Evolutionary conservation across 2,888 invertebrate genomes (phyloP).

Genomic region (Serripes groenlandicus): DNA sequence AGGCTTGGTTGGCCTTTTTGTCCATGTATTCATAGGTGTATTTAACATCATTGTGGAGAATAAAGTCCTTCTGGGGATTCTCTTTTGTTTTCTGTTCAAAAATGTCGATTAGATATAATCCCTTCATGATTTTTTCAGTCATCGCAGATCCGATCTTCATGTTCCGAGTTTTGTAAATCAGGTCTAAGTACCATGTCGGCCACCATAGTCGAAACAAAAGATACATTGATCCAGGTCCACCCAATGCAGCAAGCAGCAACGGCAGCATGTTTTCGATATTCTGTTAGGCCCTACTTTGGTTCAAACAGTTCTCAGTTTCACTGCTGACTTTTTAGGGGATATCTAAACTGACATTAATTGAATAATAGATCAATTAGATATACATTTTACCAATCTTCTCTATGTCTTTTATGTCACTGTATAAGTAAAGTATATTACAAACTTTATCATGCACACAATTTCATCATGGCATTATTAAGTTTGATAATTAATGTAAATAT

Average conservation of each 20-base stretch:
- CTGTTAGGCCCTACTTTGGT: too few relatives aligned
- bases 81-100: constrained; percentile 55
- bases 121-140: not conserved
- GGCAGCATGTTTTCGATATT: not conserved
- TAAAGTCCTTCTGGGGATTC: constrained; percentile 58
- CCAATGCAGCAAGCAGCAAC: constrained; percentile 11
- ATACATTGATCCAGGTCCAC: constrained; percentile 33
- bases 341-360: too few relatives aligned
- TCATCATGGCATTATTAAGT: too few relatives aligned
- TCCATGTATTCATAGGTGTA: constrained; percentile 71
- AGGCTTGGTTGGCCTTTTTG: constrained; percentile 70
- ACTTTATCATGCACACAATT: too few relatives aligned
- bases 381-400: too few relatives aligned
- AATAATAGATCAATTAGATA: too few relatives aligned
- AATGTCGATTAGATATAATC: constrained; percentile 52
- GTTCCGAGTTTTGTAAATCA: constrained; percentile 8
- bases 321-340: too few relatives aligned
- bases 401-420: too few relatives aligned
- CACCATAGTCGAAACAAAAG: constrained; percentile 38
- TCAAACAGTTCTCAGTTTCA: too few relatives aligned
- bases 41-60: constrained; percentile 67
- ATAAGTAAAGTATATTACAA: too few relatives aligned
- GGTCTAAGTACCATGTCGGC: constrained; percentile 52
- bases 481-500: too few relatives aligned
- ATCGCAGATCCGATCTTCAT: not conserved